These are phyloP conservation scores for Pyrocephalus nanus DNA, from an alignment of 2,797 vertebrate genomes.

Conservation along the genomic window DNA sequence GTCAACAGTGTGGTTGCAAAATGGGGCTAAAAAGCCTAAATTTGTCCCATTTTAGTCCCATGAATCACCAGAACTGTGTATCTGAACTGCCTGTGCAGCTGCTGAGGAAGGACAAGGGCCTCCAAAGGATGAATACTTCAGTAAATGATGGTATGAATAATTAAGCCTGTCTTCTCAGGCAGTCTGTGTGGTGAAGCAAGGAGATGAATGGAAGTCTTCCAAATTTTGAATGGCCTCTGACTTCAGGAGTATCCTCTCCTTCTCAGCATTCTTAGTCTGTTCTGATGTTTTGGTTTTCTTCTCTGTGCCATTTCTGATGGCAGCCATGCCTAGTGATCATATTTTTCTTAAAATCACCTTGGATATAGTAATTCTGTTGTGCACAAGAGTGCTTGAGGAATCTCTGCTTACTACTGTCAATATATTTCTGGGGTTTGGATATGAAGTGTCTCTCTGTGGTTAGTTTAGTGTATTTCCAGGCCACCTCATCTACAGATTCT, in stretches of 20 bases:
- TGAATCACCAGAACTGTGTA: not conserved
- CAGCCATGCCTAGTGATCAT: not conserved
- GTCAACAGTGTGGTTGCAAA: not conserved
- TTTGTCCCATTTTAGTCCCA: not conserved
- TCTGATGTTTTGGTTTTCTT: not conserved
- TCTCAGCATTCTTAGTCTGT: fast-evolving
- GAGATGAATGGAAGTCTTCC: not conserved
- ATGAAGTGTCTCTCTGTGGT: not conserved
- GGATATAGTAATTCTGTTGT: not conserved
- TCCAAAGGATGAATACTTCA: not conserved
- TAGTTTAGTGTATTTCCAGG: not conserved
- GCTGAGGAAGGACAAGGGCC: not conserved
- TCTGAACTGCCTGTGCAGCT: not conserved
- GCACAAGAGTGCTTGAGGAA: not conserved
- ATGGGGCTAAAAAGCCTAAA: not conserved
- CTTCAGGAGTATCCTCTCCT: not conserved
- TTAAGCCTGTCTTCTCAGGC: not conserved
- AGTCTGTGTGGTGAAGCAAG: not conserved
- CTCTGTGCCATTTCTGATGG: not conserved
- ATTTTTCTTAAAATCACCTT: not conserved
- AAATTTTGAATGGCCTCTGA: not conserved
- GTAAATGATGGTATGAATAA: not conserved
- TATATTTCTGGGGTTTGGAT: not conserved
- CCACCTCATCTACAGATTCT: not conserved
- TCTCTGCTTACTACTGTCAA: not conserved